Percentiles rank a stretch among this genome's conserved stretches.
phyloP scores from a whole-genome alignment of 1,140 invertebrate species.

The Apis mellifera region DNA sequence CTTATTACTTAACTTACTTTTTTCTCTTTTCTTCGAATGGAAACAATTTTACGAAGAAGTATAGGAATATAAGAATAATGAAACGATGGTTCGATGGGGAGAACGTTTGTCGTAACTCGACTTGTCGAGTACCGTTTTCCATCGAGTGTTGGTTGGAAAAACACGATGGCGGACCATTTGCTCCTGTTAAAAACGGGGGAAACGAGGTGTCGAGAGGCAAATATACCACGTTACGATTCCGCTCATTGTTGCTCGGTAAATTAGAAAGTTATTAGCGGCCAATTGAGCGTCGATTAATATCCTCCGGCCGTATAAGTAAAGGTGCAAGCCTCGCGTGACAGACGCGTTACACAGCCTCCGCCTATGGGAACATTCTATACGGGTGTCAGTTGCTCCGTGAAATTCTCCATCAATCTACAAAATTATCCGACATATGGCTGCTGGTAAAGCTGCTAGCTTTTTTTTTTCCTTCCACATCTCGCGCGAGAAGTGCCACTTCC shows the following conservation, averaged over 20 bases:
- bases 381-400: slow-evolving; percentile 77
- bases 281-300: slow-evolving; percentile 69
- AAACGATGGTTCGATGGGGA: no score
- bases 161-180: neutral
- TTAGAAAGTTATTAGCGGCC: slow-evolving; percentile 70
- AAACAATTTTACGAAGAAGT: no score
- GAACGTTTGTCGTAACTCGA: no score
- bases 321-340: slow-evolving; percentile 30
- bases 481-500: slow-evolving; percentile 33
- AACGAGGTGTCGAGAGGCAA: slow-evolving; percentile 42
- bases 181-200: neutral
- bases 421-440: slow-evolving; percentile 75
- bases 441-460: slow-evolving; percentile 40
- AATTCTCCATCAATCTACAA: slow-evolving; percentile 74
- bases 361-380: slow-evolving; percentile 59
- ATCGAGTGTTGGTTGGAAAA: neutral
- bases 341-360: slow-evolving; percentile 22
- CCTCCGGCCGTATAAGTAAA: slow-evolving; percentile 49
- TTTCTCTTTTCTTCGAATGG: no score
- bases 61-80: no score
- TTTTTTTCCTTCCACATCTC: neutral
- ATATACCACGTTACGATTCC: neutral
- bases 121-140: neutral
- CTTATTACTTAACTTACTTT: no score
- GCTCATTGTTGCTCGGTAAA: slow-evolving; percentile 46